Percentiles rank a stretch among this genome's conserved stretches.
phyloP scores from a whole-genome alignment of 2,888 invertebrate genomes.

The Drosophila longiperda region DNA sequence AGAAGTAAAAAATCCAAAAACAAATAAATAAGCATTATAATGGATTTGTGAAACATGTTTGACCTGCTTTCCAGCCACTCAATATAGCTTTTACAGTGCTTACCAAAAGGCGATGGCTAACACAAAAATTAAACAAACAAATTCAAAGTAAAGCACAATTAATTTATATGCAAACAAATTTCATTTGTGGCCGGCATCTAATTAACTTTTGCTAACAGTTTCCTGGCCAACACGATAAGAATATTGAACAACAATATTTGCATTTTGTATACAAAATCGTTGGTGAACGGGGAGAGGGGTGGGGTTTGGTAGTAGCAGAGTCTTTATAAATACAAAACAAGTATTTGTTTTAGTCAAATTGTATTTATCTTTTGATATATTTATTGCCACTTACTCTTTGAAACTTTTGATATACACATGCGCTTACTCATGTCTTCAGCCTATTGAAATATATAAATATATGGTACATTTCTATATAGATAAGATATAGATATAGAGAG shows the following conservation, averaged over 20 bases:
- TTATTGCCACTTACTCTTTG: slow-evolving; percentile 50
- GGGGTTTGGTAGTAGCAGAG: neutral
- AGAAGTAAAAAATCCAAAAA: slow-evolving; percentile 11
- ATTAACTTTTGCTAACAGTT: slow-evolving; percentile 46
- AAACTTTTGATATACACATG: slow-evolving; percentile 13
- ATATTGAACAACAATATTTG: slow-evolving; percentile 40
- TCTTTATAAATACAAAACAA: slow-evolving; percentile 2
- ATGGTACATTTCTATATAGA: slow-evolving; percentile 25
- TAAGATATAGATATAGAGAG: slow-evolving; percentile 25
- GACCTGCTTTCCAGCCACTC: slow-evolving; percentile 55
- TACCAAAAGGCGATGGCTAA: slow-evolving; percentile 33
- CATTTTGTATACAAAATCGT: slow-evolving; percentile 34
- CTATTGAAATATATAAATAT: slow-evolving; percentile 3
- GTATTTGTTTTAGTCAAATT: slow-evolving; percentile 43
- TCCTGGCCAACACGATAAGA: slow-evolving; percentile 49
- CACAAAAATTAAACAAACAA: slow-evolving; percentile 24
- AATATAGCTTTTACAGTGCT: slow-evolving; percentile 53
- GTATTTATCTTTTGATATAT: slow-evolving; percentile 43
- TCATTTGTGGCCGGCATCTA: slow-evolving; percentile 46
- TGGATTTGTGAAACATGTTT: slow-evolving; percentile 50
- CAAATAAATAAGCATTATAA: slow-evolving; percentile 52
- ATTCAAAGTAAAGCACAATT: slow-evolving; percentile 52
- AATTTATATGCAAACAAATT: slow-evolving; percentile 69
- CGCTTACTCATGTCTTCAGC: slow-evolving; percentile 1
- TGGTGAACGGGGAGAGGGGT: too few species aligned